Evolutionary conservation across 2,797 vertebrate species (phyloP).

Genomic region (Decapterus maruadsi): DNA sequence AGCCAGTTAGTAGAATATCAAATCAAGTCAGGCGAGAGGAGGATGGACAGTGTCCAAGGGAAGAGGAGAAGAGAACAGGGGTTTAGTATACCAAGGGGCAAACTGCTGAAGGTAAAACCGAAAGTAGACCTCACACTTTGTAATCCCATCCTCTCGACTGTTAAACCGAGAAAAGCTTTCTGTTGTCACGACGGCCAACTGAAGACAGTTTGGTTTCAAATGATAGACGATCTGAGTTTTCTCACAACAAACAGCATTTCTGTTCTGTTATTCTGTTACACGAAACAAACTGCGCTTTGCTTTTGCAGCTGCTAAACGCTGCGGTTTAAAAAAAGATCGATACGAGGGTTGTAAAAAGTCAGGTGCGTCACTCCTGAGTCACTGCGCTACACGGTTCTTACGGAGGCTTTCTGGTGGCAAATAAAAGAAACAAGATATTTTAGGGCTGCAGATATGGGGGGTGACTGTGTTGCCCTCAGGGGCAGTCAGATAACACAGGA

Average conservation of each 20-base stretch:
- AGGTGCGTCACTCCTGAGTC: constrained; percentile 33
- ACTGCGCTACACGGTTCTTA: constrained; percentile 16
- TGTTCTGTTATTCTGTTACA: background rate
- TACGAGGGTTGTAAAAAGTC: constrained; percentile 17
- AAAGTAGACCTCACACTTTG: constrained; percentile 62
- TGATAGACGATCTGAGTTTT: constrained; percentile 30
- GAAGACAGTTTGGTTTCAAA: constrained; percentile 46
- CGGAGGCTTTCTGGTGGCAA: constrained; percentile 28
- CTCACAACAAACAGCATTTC: constrained; percentile 6
- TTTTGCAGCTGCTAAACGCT: background rate
- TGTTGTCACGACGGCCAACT: constrained; percentile 21
- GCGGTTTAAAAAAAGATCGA: constrained; percentile 11
- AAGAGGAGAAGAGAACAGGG: constrained; percentile 77
- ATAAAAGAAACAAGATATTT: constrained; percentile 59
- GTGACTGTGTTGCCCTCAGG: constrained; percentile 46
- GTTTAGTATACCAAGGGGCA: constrained; percentile 68
- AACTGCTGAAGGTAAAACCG: constrained; percentile 67
- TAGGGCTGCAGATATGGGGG: constrained; percentile 43
- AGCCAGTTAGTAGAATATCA: constrained; percentile 83
- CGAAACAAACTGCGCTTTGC: constrained; percentile 5
- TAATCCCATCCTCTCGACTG: constrained; percentile 58
- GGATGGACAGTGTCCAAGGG: constrained; percentile 84
- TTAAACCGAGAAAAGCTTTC: constrained; percentile 40
- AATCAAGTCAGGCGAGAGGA: constrained; percentile 83
- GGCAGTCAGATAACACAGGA: constrained; percentile 63